Evolutionary conservation across 35 echinoderm and acorn worm genomes (phyloP).

Genomic region (Chiridota heheva): DNA sequence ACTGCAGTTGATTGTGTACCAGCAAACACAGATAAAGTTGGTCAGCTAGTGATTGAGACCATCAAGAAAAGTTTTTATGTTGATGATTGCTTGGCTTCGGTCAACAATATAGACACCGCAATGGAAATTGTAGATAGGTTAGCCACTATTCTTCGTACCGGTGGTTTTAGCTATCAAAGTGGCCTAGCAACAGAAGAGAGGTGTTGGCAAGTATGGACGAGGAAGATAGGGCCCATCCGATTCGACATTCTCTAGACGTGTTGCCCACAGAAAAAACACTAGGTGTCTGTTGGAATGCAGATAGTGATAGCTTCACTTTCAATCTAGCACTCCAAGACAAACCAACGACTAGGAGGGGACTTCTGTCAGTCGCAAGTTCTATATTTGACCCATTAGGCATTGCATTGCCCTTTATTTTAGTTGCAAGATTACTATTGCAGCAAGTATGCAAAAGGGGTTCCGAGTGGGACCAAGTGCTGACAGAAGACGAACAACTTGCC

Average conservation of each 20-base stretch:
- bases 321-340: not conserved
- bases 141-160: too few relatives aligned
- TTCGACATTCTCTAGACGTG: not conserved
- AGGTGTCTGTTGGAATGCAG: conserved; percentile 37
- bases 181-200: not conserved
- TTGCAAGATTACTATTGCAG: conserved; percentile 14
- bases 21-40: not conserved
- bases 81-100: conserved; percentile 14
- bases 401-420: conserved; percentile 4
- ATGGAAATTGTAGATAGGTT: too few relatives aligned
- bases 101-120: not conserved
- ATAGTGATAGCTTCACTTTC: conserved; percentile 15
- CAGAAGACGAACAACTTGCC: not conserved
- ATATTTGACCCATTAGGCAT: conserved; percentile 41
- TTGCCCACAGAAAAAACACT: conserved; percentile 38
- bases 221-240: not conserved
- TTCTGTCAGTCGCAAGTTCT: conserved; percentile 35
- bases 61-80: conserved; percentile 38
- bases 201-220: conserved; percentile 31
- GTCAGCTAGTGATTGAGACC: not conserved
- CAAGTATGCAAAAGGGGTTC: not conserved
- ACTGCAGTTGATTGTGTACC: conserved; percentile 5
- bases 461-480: conserved; percentile 30
- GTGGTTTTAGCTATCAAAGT: too few relatives aligned
- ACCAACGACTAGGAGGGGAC: conserved; percentile 37